A percentile compares a stretch with the other conserved stretches of the same genome.
Conservation (phyloP, 2,797 vertebrate genomes). For the Sebastes wilsoni region DNA sequence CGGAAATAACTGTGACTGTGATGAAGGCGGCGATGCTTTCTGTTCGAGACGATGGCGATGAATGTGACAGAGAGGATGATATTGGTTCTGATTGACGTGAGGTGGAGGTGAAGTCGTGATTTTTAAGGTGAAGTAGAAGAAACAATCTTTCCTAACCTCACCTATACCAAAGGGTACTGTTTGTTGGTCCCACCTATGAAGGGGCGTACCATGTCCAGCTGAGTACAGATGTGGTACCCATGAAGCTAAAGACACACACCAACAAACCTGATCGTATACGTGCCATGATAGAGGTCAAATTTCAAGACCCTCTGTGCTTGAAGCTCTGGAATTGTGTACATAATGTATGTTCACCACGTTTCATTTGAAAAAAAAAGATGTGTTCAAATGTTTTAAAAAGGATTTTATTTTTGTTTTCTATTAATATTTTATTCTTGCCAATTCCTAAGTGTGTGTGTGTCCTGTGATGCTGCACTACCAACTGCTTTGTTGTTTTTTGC, state of each 20-base stretch:
- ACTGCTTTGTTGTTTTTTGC: conserved; percentile 53
- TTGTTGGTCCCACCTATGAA: conserved; percentile 59
- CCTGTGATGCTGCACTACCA: conserved; percentile 64
- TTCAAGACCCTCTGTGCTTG: conserved; percentile 59
- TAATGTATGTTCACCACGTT: conserved; percentile 60
- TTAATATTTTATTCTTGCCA: conserved; percentile 43
- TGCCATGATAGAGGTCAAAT: conserved; percentile 41
- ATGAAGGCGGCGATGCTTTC: neutral
- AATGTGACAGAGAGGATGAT: conserved; percentile 5
- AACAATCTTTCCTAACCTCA: conserved; percentile 52
- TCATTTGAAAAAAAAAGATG: conserved; percentile 16
- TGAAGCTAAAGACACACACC: conserved; percentile 19
- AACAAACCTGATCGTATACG: conserved; percentile 31
- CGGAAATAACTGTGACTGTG: conserved; percentile 27
- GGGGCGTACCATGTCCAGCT: conserved; percentile 61
- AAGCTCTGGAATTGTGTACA: conserved; percentile 77
- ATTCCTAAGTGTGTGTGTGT: conserved; percentile 60
- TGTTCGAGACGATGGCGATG: conserved; percentile 16
- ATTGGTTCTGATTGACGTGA: neutral
- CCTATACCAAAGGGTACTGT: conserved; percentile 75
- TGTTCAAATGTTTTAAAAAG: conserved; percentile 34
- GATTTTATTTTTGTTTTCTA: conserved; percentile 43
- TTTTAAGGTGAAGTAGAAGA: conserved; percentile 32
- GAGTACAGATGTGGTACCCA: conserved; percentile 47
- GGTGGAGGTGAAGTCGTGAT: neutral